These are phyloP conservation scores for Hylia prasina DNA, from an alignment of 2,113 vertebrate species.

Conservation along the genomic window DNA sequence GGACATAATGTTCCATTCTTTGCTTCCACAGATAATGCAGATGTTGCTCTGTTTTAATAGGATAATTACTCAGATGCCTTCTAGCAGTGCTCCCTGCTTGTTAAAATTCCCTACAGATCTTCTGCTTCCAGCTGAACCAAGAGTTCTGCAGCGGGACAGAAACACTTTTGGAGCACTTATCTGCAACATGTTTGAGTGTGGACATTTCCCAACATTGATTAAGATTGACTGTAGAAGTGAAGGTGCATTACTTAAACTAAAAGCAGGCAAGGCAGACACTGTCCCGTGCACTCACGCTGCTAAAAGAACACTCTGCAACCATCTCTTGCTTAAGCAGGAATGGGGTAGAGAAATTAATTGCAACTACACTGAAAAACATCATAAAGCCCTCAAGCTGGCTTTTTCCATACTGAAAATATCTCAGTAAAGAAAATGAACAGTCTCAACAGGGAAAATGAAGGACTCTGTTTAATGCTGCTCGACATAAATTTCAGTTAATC, in stretches of 20 bases:
- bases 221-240: accelerated
- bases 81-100: background rate
- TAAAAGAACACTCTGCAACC: background rate
- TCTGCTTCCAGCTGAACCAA: background rate
- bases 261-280: background rate
- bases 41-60: constrained; percentile 30
- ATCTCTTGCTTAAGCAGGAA: background rate
- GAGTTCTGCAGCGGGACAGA: background rate
- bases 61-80: constrained; percentile 34
- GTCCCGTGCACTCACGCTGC: accelerated
- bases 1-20: background rate
- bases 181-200: background rate
- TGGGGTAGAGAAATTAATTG: background rate
- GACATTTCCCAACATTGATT: background rate
- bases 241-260: background rate
- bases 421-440: background rate
- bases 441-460: background rate
- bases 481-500: background rate
- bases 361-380: background rate
- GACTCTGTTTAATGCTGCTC: background rate
- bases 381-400: background rate
- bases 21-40: constrained; percentile 27
- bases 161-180: background rate
- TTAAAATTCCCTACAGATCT: background rate
- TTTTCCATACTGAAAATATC: background rate